These are phyloP conservation scores for Tokudaia tokunoshimensis DNA, from an alignment of 2,797 vertebrate genomes.

Conservation along the genomic window DNA sequence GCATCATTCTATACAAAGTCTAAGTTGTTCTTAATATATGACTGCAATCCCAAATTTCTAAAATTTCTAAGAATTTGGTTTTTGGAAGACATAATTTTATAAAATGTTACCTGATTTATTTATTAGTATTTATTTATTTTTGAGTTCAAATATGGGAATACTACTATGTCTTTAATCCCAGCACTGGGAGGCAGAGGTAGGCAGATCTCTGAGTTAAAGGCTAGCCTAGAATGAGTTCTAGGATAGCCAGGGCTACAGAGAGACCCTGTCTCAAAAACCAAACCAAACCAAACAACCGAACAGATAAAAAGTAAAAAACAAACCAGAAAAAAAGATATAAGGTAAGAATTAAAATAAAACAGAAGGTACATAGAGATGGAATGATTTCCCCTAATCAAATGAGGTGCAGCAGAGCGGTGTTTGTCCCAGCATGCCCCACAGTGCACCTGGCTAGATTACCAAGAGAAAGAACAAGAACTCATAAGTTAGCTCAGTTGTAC, in stretches of 20 bases:
- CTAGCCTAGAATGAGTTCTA: neutral
- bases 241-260: neutral
- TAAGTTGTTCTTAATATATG: neutral
- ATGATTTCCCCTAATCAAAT: neutral
- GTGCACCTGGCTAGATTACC: no score
- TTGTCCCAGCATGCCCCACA: neutral
- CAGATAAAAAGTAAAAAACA: neutral
- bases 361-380: neutral
- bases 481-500: neutral
- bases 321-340: neutral
- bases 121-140: neutral
- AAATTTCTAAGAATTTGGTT: slow-evolving; percentile 14
- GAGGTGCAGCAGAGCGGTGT: neutral
- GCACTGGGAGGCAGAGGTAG: neutral
- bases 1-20: neutral
- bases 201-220: neutral
- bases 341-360: neutral
- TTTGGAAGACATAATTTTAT: neutral
- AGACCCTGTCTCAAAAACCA: neutral
- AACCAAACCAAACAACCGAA: neutral
- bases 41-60: neutral
- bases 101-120: neutral
- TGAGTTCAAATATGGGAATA: neutral
- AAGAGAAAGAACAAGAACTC: neutral
- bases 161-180: neutral